Evolutionary conservation across 2,888 invertebrate genomes (phyloP), one percentile per base, ranked within the genome.

Genomic region (Rhyacophila evoluta): DNA sequence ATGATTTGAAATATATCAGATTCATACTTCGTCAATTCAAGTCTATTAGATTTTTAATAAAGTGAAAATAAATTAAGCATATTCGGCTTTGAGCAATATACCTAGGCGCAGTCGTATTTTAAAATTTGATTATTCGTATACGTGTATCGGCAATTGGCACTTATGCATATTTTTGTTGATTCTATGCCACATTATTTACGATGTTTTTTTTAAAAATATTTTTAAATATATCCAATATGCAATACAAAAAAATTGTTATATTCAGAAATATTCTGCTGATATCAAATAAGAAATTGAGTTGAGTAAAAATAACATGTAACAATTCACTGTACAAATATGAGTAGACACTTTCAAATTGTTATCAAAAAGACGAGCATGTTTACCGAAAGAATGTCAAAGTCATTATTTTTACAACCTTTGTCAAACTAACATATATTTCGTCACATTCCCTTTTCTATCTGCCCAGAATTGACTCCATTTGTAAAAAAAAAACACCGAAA

Each of bases 381-480:
- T 19, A 55, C 55, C 1, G 55, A 55, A 55, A 19, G 55, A 55
- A 55, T 55, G 55, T 55, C 55, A 55, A 25, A 55, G 55, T 55
- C 55, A 25, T 55, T 55, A 55, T 38, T 72, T 74, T 69, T 68
- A 74, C 74, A 19, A 55, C 67, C 74, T 29, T 69, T 33, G 68
- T 67, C 72, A 72, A 67, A 72, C 67, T 75, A 68, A 81, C 81
- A 77, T 77, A 81, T 79, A 81, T 81, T 79, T 79, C 81, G 79
- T 81, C 81, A 81, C 81, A 77, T 77, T 77, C 25, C 38, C 67
- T 70, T 77, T 68, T 76, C 10, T 55, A 55, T 55, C 75, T 33
- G 74, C 68, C 37, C 39, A 27, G 79, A 41, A 70, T 39, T 41
- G 77, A 74, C 68, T 75, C 72, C 74, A 74, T 55, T 55, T 55